phyloP scores from a whole-genome alignment of 2,888 invertebrate genomes.

The Morpho helenor region DNA sequence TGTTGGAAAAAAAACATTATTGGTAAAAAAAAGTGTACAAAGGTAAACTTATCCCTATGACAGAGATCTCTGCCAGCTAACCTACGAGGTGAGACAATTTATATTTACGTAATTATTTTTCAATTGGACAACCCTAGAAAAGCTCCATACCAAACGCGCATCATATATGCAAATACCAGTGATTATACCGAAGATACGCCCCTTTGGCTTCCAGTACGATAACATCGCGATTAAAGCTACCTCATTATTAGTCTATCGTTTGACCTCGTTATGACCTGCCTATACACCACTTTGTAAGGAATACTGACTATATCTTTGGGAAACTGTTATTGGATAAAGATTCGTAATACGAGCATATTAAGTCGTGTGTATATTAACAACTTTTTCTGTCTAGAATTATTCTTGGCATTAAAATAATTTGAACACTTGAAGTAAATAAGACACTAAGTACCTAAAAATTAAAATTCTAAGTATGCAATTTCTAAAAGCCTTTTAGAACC shows the following conservation, averaged over 20 bases:
- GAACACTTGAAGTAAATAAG: too few species aligned
- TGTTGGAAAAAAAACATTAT: too few species aligned
- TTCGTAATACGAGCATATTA: background rate
- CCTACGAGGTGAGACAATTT: too few species aligned
- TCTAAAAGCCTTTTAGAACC: too few species aligned
- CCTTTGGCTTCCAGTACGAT: slow-evolving; percentile 37
- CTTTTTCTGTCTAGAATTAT: too few species aligned
- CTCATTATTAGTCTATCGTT: slow-evolving; percentile 44
- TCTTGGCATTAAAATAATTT: too few species aligned
- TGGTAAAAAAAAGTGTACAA: too few species aligned
- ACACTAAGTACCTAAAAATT: too few species aligned
- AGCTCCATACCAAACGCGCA: slow-evolving; percentile 20
- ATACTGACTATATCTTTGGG: slow-evolving; percentile 20
- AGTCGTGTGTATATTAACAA: too few species aligned
- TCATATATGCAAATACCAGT: slow-evolving; percentile 46
- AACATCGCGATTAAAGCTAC: slow-evolving; percentile 32
- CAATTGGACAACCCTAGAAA: slow-evolving; percentile 1
- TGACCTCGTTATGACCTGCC: slow-evolving; percentile 27
- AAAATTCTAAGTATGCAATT: too few species aligned
- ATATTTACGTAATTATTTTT: background rate
- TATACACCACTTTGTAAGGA: slow-evolving; percentile 20
- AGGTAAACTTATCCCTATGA: too few species aligned
- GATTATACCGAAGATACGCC: slow-evolving; percentile 41
- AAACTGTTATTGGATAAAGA: background rate
- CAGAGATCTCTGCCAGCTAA: too few species aligned